Evolutionary conservation across 2,113 vertebrate genomes (phyloP), one percentile per base, ranked within the genome.

Genomic region (Colistium nudipinnis): DNA sequence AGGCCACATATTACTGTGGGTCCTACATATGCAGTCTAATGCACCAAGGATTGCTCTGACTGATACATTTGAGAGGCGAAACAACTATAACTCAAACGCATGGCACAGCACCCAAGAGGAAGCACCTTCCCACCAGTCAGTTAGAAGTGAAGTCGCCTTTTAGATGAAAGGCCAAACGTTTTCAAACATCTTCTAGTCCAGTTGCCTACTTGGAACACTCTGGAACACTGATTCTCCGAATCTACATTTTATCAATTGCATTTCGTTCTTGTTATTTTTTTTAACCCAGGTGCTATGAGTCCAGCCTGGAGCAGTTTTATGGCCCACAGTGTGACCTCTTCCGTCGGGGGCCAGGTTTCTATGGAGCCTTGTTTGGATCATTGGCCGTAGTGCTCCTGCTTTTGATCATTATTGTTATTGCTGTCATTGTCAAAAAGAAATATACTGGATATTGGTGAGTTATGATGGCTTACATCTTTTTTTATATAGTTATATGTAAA

Each of bases 281-380:
- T 43, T 4, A 16, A 24, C 28, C 2, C 47, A 94, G 92, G 6
- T 93, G 92, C 68, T 74, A 65, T 17, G 20, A 55, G 12, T 83
- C 62, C n/a, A 43, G 48, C 20, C 72, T 90, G 39, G 25, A 85
- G 45, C 72, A 87, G 60, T 92, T 72, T 78, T 31, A 80, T 10
- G 93, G 93, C 20, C 14, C 11, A 6, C 88, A 62, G 10, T 93
- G 93, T 74, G 80, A 93, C 3, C 38, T 82, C 4, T 90, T 62
- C 61, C 70, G 47, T 13, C 31, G 80, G 53, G 80, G 74, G 19
- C 62, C 82, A 28, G 92, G 82, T 48, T 93, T 93, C 80, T 93
- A 92, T 43, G 91, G 75, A 11, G 87, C 86, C 2, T 59, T 93
- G 13, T 93, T 94, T 47, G 92, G 92, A 14, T 80, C 92, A 30